Evolutionary conservation across 2,113 vertebrate genomes (phyloP).

Genomic region (Microcebus jonahi): DNA sequence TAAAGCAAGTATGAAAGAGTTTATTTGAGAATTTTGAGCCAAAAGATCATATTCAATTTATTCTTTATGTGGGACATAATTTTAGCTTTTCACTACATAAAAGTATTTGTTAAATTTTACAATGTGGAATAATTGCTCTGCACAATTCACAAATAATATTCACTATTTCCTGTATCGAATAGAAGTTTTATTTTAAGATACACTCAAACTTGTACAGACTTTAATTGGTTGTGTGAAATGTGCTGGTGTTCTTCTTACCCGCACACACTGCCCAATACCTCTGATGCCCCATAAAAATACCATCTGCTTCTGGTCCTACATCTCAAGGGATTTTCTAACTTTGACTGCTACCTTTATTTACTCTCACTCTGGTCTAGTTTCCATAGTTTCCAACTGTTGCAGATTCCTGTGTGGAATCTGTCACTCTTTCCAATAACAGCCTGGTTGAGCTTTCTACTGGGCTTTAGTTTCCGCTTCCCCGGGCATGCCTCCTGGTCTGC

Average conservation of each 20-base stretch:
- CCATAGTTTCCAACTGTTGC: background rate
- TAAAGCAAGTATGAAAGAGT: background rate
- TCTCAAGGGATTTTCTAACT: background rate
- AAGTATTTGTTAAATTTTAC: slow-evolving; percentile 16
- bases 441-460: background rate
- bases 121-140: background rate
- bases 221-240: background rate
- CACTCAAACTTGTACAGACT: background rate
- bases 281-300: background rate
- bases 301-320: background rate
- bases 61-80: background rate
- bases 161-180: background rate
- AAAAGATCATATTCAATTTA: background rate
- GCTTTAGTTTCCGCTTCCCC: background rate
- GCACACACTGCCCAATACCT: background rate
- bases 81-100: background rate
- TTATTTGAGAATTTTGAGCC: slow-evolving; percentile 41
- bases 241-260: background rate
- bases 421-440: background rate
- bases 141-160: background rate
- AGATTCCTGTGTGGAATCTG: background rate
- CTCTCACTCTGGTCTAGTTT: background rate
- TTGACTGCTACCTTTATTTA: background rate
- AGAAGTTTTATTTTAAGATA: slow-evolving; percentile 39
- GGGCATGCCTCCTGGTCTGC: too few relatives aligned